Conservation (phyloP, 2,797 vertebrate species). For the Brachymystax lenok region DNA sequence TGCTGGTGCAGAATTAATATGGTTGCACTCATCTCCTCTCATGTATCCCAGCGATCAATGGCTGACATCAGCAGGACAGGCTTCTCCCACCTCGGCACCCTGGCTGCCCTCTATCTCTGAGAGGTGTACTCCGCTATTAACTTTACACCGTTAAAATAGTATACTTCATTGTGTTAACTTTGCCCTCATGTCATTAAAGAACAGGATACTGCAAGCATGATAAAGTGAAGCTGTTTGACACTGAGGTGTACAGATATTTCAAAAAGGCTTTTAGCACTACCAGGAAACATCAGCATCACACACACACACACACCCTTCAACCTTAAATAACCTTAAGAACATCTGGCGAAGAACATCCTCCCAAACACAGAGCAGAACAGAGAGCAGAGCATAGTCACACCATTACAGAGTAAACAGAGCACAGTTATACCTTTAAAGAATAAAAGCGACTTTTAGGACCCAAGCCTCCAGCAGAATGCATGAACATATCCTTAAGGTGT, state of each 20-base stretch:
- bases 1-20: background rate
- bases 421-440: slow-evolving; percentile 80
- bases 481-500: slow-evolving; percentile 71
- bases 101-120: background rate
- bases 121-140: background rate
- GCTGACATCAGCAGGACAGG: slow-evolving; percentile 27
- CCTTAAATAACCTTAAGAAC: background rate
- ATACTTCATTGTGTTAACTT: background rate
- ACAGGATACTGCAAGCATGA: background rate
- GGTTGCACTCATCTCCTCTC: background rate
- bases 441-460: slow-evolving; percentile 80
- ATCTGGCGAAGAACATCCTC: background rate
- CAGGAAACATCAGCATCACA: background rate
- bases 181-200: background rate
- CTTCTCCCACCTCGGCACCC: background rate
- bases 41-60: slow-evolving; percentile 17
- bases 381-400: slow-evolving; percentile 68
- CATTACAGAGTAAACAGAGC: slow-evolving; percentile 75
- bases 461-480: slow-evolving; percentile 82
- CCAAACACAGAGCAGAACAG: background rate
- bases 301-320: background rate
- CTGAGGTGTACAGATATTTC: background rate
- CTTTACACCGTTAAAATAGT: background rate
- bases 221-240: background rate
- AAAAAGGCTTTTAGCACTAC: background rate